Base-by-base conservation (phyloP, 2,888 invertebrate species). In the Microctonus brassicae region DNA sequence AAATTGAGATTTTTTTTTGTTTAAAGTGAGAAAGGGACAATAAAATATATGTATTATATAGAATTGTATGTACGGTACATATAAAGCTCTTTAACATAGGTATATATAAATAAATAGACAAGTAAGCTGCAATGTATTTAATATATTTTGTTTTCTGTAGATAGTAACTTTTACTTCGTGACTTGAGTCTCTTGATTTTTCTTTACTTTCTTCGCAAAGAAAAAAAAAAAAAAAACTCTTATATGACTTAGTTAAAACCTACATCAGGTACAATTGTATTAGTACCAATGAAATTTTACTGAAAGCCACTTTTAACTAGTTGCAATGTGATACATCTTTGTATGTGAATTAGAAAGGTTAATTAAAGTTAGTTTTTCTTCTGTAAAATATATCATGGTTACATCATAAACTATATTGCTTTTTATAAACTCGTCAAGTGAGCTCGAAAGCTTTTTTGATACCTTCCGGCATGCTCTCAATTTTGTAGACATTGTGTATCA, bases 401-500 rank as follows among this genome's bases (percentile, higher is more conserved):
- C 47, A 47, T 17, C 17, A 24, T 26, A 55, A 24, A 26, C 55
- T 55, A 13, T 22, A 22, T 20, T n/a, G 26, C 11, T 5, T 55
- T 55, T 55, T 55, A 55, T 55, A 26, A 55, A 55, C 55, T 24
- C 55, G 22, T 24, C 24, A 13, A 24, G 47, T 55, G 10, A 24
- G 24, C 11, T 55, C 3, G 11, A 26, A 13, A 55, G 55, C 55
- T 55, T 55, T 47, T 47, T 47, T 47, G 11, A 24, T 29, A 55
- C 24, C 55, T 24, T 55, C 55, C 26, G 55, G 55, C 55, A n/a
- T 55, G 55, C 55, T 55, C 24, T 55, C 26, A 22, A 55, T 24
- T 55, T 55, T 26, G 55, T 55, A 24, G 26, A 55, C 24, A 55
- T 55, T 24, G 17, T 47, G 24, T n/a, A 55, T 26, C 24, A 22